These are phyloP conservation scores for Carcharodon carcharias DNA, from an alignment of 2,797 vertebrate species.

Conservation along the genomic window DNA sequence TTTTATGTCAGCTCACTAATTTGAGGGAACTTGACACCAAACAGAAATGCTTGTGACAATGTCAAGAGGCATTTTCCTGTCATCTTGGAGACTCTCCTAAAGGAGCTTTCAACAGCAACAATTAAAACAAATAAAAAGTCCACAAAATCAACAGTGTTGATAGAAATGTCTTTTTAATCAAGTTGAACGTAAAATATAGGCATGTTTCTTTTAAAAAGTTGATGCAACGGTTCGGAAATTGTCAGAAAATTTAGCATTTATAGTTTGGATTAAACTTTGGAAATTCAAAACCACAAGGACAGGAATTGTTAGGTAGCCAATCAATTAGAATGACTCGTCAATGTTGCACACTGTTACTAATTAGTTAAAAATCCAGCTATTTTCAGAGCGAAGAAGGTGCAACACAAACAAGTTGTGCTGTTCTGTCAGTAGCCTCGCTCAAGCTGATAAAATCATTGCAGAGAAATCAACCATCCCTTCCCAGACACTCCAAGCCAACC, in stretches of 20 bases:
- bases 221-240: background rate
- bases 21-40: background rate
- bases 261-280: background rate
- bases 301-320: background rate
- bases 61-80: background rate
- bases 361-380: background rate
- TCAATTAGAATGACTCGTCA: background rate
- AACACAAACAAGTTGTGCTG: background rate
- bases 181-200: background rate
- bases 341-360: background rate
- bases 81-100: background rate
- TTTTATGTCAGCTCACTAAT: background rate
- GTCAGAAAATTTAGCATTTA: background rate
- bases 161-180: background rate
- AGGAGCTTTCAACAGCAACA: background rate
- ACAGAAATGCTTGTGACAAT: background rate
- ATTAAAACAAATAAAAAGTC: background rate
- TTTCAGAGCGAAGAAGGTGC: too few species aligned
- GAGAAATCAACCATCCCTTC: background rate
- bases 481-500: background rate
- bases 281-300: background rate
- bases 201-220: background rate
- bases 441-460: background rate
- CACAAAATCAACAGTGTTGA: background rate
- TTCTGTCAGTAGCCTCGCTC: background rate